Evolutionary conservation across 35 echinoderm and acorn worm species (phyloP).

Genomic region (Ophioderma brevispina): DNA sequence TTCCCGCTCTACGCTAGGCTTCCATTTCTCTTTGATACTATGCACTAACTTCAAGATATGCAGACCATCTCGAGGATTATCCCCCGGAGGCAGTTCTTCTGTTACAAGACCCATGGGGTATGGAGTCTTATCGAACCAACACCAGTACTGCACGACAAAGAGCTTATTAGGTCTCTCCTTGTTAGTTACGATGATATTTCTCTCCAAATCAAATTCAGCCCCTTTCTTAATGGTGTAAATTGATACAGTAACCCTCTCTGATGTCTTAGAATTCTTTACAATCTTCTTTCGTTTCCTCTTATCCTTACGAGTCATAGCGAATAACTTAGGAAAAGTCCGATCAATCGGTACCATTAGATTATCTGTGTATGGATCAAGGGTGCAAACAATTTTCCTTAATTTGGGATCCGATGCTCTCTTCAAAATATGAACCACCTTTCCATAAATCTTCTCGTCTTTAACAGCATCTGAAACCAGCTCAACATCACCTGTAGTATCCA

Average conservation of each 20-base stretch:
- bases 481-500: constrained; percentile 25
- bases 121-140: constrained; percentile 55
- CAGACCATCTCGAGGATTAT: constrained; percentile 56
- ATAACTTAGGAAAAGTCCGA: constrained; percentile 80
- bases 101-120: constrained; percentile 85
- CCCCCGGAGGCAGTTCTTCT: constrained; percentile 66
- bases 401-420: constrained; percentile 62
- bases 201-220: constrained; percentile 22
- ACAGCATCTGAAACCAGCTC: neutral
- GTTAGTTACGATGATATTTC: constrained; percentile 41
- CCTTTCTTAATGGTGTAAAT: constrained; percentile 32
- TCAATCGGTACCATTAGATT: constrained; percentile 89
- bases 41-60: constrained; percentile 78
- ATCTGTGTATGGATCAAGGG: constrained; percentile 75
- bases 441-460: constrained; percentile 66
- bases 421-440: constrained; percentile 67
- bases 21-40: constrained; percentile 69
- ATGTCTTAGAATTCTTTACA: neutral
- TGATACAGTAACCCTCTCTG: constrained; percentile 23
- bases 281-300: neutral
- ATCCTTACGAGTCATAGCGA: constrained; percentile 36
- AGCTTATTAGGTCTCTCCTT: constrained; percentile 65
- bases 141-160: constrained; percentile 84
- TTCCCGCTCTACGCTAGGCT: constrained; percentile 23
- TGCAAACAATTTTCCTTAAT: constrained; percentile 79